phyloP scores from a whole-genome alignment of 1,140 invertebrate genomes.

The Paraescarpia echinospica region DNA sequence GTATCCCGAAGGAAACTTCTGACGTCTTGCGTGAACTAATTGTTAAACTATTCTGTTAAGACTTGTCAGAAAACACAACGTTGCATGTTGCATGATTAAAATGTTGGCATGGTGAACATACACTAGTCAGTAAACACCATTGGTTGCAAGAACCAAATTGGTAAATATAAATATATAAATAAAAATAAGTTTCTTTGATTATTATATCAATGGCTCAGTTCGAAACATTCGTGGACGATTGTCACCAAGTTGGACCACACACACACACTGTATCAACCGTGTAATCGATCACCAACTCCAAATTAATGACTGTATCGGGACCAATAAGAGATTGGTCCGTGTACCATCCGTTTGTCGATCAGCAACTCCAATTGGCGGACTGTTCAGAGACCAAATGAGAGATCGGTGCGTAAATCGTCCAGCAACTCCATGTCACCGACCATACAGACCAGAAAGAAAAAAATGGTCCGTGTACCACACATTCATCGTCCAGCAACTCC shows the following conservation, averaged over 20 bases:
- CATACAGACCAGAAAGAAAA: no score
- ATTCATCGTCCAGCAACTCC: neutral
- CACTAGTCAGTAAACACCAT: neutral
- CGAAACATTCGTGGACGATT: neutral
- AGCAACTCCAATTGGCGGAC: no score
- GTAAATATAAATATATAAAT: slow-evolving; percentile 2
- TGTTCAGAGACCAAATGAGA: no score
- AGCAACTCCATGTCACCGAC: no score
- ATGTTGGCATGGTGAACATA: neutral
- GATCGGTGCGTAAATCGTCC: no score
- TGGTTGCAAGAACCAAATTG: neutral
- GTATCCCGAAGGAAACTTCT: neutral
- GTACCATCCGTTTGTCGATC: no score
- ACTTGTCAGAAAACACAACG: neutral
- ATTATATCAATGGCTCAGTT: neutral
- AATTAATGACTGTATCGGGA: no score
- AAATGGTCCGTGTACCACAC: no score
- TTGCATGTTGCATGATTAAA: neutral
- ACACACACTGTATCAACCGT: neutral
- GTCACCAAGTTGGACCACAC: neutral
- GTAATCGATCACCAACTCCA: no score
- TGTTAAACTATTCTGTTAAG: neutral
- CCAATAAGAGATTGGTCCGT: no score
- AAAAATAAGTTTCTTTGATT: neutral
- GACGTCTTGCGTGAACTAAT: neutral